Base-by-base conservation (phyloP, 2,113 vertebrate genomes). In the Chamaetylas fuelleborni region DNA sequence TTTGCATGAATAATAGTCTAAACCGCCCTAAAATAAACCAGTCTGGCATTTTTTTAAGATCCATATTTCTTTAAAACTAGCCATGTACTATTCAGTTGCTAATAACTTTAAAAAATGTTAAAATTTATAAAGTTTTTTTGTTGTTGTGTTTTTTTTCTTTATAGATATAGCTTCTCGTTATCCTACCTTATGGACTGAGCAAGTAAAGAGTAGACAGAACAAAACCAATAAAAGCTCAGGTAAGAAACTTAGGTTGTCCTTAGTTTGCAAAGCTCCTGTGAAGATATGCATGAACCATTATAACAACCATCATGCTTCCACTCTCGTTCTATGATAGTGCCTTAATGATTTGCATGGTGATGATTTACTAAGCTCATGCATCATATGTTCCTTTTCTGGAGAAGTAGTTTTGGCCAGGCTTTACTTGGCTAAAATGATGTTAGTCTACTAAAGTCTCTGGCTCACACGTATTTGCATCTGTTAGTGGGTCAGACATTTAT, bases 121-220 rank as follows among this genome's bases (percentile, higher is more conserved):
- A 47, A 8, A 19, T 56, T 51, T 45, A 4, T 15, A 40, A 24
- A 5, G 19, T 51, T 56, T 66, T 66, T 3, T 78, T 73, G n/a
- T 4, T 85, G 22, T 19, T 88, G 24, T 8, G n/a, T 53, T 82
- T 82, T 34, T 85, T 84, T 94, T 57, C 50, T 83, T 89, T 90
- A 83, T 95, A 99, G 99, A 99, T 96, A 98, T 99, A 42, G 99
- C 98, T 62, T 98, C 98, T 72, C 99, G 98, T 81, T 99, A 99
- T 85, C 99, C 99, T 33, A 99, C 98, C 0, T 98, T 99, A 61
- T 99, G 99, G 99, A 99, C 98, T 29, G 99, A 99, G 82, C 99
- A 99, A 98, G 99, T 99, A n/a, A 99, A 98, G 91, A 99, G 99
- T 74, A 98, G 99, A 42, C 99, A 99, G 98, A 99, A 99, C 97